A percentile compares a stretch with the other conserved stretches of the same genome.
These are phyloP conservation scores for Stegostoma tigrinum DNA, from an alignment of 2,113 vertebrate genomes.

Conservation along the genomic window DNA sequence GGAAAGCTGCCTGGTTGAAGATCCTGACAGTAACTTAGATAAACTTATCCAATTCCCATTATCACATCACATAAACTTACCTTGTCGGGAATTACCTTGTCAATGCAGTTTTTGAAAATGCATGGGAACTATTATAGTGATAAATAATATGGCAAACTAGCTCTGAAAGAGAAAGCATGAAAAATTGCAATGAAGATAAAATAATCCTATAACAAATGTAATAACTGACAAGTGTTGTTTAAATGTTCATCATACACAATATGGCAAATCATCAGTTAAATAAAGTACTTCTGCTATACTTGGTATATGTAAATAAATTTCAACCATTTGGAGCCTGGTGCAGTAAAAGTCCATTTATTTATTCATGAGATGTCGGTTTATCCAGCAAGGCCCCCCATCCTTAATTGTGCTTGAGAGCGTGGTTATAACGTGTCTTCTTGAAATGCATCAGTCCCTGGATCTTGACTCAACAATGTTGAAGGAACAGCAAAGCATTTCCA, in stretches of 20 bases:
- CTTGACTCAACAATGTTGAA: not conserved
- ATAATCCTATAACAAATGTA: not conserved
- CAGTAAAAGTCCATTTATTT: not conserved
- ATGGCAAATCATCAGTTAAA: no score
- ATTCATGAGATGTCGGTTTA: not conserved
- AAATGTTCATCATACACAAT: constrained; percentile 20
- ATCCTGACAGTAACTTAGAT: not conserved
- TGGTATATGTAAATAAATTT: not conserved
- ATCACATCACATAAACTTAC: not conserved
- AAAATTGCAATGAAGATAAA: constrained; percentile 21
- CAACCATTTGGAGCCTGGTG: not conserved
- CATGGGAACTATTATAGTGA: not conserved
- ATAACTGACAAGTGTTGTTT: not conserved
- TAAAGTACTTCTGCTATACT: not conserved
- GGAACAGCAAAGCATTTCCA: not conserved
- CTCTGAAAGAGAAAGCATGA: constrained; percentile 29
- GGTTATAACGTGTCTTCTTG: not conserved
- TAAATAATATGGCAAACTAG: not conserved
- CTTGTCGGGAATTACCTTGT: constrained; percentile 28
- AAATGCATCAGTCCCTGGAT: not conserved
- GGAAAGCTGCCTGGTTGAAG: not conserved
- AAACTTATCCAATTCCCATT: no score
- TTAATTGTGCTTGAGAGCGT: not conserved
- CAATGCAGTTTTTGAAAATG: constrained; percentile 12
- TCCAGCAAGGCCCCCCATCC: not conserved